These are phyloP conservation scores for Luperina testacea DNA, from an alignment of 2,888 invertebrate genomes.

Conservation along the genomic window DNA sequence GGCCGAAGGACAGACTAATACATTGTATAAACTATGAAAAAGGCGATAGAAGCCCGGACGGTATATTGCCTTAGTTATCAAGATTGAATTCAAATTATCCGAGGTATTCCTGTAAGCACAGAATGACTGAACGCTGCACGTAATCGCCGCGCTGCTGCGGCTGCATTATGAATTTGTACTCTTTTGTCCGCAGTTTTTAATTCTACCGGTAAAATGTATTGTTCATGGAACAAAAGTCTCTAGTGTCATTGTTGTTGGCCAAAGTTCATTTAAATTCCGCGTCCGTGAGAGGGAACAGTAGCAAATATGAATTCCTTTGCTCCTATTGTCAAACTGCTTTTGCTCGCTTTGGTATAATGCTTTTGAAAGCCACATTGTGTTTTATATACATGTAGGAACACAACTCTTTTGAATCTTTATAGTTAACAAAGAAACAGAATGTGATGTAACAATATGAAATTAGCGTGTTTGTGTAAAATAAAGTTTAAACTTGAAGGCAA, in stretches of 20 bases:
- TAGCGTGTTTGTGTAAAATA: constrained; percentile 49
- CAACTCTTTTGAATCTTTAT: constrained; percentile 59
- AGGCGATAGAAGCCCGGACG: background rate
- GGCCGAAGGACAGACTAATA: background rate
- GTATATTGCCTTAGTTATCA: constrained; percentile 15
- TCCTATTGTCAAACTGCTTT: constrained; percentile 87
- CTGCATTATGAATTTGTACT: constrained; percentile 89
- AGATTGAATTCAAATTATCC: constrained; percentile 35
- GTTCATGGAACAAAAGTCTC: constrained; percentile 88
- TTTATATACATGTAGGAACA: constrained; percentile 69
- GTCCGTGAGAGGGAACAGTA: constrained; percentile 88
- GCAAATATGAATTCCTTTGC: constrained; percentile 89
- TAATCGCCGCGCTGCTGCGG: constrained; percentile 78
- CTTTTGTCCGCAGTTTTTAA: constrained; percentile 89
- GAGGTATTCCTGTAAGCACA: constrained; percentile 39
- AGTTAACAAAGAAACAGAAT: constrained; percentile 51
- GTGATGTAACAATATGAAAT: constrained; percentile 45
- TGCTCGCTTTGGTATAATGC: constrained; percentile 84
- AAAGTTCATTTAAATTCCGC: constrained; percentile 90
- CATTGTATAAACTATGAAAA: too few species aligned
- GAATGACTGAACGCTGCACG: constrained; percentile 60
- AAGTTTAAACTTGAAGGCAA: constrained; percentile 33
- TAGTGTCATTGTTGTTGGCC: constrained; percentile 89
- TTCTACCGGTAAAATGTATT: constrained; percentile 89
- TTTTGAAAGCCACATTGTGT: constrained; percentile 82